phyloP scores from a whole-genome alignment of 2,113 vertebrate genomes.

The Chaetodon trifascialis region DNA sequence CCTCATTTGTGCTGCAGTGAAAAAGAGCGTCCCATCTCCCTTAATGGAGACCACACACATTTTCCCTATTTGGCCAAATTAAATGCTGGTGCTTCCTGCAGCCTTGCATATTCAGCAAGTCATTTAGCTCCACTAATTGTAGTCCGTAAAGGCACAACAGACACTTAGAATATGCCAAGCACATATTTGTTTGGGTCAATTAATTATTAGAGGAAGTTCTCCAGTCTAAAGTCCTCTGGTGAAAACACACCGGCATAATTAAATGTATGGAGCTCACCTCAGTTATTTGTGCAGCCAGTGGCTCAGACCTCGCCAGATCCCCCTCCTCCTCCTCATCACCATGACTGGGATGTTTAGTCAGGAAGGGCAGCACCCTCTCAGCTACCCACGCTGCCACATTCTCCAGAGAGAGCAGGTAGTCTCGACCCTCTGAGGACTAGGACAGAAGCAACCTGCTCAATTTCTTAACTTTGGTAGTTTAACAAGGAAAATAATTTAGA shows the following conservation, averaged over 20 bases:
- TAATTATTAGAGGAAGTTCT: background rate
- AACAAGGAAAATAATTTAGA: background rate
- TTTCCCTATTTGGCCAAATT: constrained; percentile 4
- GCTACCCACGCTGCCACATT: constrained; percentile 88
- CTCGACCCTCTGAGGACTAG: constrained; percentile 87
- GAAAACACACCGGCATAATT: background rate
- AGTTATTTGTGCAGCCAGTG: constrained; percentile 83
- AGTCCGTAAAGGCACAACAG: background rate
- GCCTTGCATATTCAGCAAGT: background rate
- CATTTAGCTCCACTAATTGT: background rate
- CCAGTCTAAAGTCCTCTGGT: background rate
- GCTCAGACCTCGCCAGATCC: constrained; percentile 66
- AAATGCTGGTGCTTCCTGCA: constrained; percentile 1
- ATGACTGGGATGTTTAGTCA: constrained; percentile 70
- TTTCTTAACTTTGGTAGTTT: background rate
- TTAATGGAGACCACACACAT: constrained; percentile 22
- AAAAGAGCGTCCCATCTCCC: background rate
- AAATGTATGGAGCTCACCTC: constrained; percentile 84
- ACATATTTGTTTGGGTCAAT: background rate
- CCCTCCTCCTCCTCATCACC: constrained; percentile 71
- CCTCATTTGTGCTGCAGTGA: background rate
- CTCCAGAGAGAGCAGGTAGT: constrained; percentile 86
- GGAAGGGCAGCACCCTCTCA: constrained; percentile 84
- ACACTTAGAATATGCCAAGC: background rate
- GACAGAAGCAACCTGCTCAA: background rate